These are phyloP conservation scores for Orientallactaga bullata DNA, from an alignment of 2,113 vertebrate genomes.

Conservation along the genomic window DNA sequence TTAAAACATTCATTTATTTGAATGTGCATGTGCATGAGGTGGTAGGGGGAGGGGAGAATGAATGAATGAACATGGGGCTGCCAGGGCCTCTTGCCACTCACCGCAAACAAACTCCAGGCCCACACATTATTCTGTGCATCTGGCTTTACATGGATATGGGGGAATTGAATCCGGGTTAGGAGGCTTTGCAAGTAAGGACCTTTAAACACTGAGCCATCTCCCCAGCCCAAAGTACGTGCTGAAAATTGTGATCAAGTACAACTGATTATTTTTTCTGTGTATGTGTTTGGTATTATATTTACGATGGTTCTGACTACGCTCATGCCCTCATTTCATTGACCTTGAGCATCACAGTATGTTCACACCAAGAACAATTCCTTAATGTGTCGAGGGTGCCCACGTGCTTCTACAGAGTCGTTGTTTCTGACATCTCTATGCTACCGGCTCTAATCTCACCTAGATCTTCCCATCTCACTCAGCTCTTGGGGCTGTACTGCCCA, in stretches of 20 bases:
- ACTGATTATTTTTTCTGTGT: neutral
- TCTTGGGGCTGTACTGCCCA: neutral
- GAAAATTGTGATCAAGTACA: neutral
- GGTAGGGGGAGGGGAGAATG: no score
- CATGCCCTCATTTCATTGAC: neutral
- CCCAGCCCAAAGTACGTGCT: neutral
- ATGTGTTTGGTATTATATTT: neutral
- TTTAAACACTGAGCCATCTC: no score
- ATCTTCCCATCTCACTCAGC: neutral
- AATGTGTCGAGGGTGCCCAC: neutral
- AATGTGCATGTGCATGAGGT: no score
- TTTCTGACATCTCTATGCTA: conserved; percentile 1
- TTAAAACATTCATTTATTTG: no score
- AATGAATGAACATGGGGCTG: no score
- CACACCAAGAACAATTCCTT: neutral
- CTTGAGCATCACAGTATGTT: neutral
- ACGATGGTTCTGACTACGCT: neutral
- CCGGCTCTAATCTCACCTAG: neutral
- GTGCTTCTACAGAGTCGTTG: neutral
- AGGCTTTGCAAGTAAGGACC: no score
- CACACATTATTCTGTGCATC: no score
- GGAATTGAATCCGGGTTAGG: no score
- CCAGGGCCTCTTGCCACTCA: no score
- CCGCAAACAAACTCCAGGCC: no score
- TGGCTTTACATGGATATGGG: no score